Evolutionary conservation across 2,888 invertebrate species (phyloP).

Genomic region (Phortica okadai): DNA sequence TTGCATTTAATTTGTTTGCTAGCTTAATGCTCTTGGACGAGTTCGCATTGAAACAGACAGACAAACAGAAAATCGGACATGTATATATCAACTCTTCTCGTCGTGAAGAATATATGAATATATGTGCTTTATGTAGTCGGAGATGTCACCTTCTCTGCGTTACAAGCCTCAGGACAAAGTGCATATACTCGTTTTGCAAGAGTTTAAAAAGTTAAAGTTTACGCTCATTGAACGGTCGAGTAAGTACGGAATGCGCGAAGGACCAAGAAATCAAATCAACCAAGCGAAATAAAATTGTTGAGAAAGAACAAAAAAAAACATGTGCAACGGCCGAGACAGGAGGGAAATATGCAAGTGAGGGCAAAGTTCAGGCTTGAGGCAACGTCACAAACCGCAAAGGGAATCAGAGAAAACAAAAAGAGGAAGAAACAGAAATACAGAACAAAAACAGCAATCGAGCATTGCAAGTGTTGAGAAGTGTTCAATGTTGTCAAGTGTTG

Average conservation of each 20-base stretch:
- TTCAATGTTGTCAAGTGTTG: slow-evolving; percentile 5
- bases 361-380: slow-evolving; percentile 41
- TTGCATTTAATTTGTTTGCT: too few relatives aligned
- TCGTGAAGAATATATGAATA: too few relatives aligned
- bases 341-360: background rate
- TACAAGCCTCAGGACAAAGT: too few relatives aligned
- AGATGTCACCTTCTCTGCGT: too few relatives aligned
- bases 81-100: too few relatives aligned
- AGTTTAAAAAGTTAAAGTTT: slow-evolving; percentile 12
- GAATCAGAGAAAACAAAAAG: background rate
- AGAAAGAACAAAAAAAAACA: slow-evolving; percentile 56
- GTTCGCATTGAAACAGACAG: background rate
- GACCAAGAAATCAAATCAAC: slow-evolving; percentile 28
- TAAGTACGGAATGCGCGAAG: slow-evolving; percentile 8
- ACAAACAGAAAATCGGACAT: background rate
- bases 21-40: too few relatives aligned
- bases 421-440: background rate
- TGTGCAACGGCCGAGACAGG: background rate
- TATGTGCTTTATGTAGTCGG: too few relatives aligned
- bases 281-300: slow-evolving; percentile 33
- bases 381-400: slow-evolving; percentile 45
- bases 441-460: slow-evolving; percentile 28
- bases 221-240: slow-evolving; percentile 29
- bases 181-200: too few relatives aligned
- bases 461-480: slow-evolving; percentile 27